phyloP scores from a whole-genome alignment of 2,797 vertebrate genomes.

The Denticeps clupeoides region DNA sequence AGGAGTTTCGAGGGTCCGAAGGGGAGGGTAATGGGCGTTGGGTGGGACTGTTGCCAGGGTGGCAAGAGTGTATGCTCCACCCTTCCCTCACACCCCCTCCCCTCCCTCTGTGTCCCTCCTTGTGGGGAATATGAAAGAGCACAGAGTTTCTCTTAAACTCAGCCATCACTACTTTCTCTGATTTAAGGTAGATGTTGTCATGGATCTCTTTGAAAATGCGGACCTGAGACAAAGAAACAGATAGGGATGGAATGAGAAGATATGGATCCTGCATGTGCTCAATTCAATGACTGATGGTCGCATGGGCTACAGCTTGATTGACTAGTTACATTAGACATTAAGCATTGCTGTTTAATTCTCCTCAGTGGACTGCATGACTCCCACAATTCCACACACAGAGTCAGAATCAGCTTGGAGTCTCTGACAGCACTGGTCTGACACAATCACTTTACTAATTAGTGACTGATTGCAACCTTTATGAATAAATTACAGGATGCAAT shows the following conservation, averaged over 20 bases:
- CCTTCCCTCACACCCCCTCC: slow-evolving; percentile 15
- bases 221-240: slow-evolving; percentile 43
- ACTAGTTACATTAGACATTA: too few species aligned
- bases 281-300: too few species aligned
- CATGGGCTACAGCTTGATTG: neutral
- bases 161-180: slow-evolving; percentile 34
- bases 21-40: slow-evolving; percentile 3
- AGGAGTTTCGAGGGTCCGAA: slow-evolving; percentile 10
- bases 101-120: slow-evolving; percentile 6
- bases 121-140: slow-evolving; percentile 24
- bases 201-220: slow-evolving; percentile 77
- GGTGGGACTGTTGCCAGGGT: slow-evolving; percentile 7
- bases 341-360: too few species aligned
- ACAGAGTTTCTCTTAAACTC: slow-evolving; percentile 38
- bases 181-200: slow-evolving; percentile 59
- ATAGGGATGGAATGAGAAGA: neutral
- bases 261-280: too few species aligned
- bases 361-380: too few species aligned
- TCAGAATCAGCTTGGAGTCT: too few species aligned
- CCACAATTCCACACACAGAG: too few species aligned
- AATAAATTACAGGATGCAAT: too few species aligned
- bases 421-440: too few species aligned
- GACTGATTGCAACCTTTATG: too few species aligned
- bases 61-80: slow-evolving; percentile 19
- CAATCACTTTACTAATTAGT: too few species aligned